phyloP scores from a whole-genome alignment of 2,888 invertebrate species.

The Caenorhabditis sinica region DNA sequence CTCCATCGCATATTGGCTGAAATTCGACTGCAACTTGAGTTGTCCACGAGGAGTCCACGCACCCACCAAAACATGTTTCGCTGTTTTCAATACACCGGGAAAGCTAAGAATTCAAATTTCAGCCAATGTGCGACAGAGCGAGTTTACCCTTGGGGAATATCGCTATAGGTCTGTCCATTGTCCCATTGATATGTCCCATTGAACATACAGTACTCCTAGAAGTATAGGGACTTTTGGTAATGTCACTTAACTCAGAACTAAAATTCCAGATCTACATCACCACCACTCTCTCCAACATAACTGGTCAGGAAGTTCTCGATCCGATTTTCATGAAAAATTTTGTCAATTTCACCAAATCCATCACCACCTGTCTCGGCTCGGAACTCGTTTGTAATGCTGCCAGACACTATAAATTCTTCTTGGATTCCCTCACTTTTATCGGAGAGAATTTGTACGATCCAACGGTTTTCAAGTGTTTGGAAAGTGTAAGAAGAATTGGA shows the following conservation, averaged over 20 bases:
- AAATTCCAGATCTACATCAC: conserved; percentile 18
- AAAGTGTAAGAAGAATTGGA: neutral
- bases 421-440: neutral
- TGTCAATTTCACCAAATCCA: neutral
- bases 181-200: neutral
- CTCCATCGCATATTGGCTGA: no score
- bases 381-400: neutral
- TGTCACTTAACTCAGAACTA: neutral
- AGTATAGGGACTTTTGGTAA: neutral
- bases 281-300: neutral
- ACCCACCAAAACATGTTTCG: no score
- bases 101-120: no score
- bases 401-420: neutral
- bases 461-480: neutral
- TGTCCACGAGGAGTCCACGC: no score
- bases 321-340: conserved; percentile 2
- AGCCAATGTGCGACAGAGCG: no score
- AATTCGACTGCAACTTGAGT: no score
- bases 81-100: no score
- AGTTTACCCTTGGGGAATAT: no score
- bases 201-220: neutral
- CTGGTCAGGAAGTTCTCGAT: neutral
- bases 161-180: no score
- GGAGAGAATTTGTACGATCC: neutral
- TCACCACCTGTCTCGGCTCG: neutral